These are phyloP conservation scores for Batillaria attramentaria DNA, from an alignment of 1,140 invertebrate genomes.

Conservation along the genomic window DNA sequence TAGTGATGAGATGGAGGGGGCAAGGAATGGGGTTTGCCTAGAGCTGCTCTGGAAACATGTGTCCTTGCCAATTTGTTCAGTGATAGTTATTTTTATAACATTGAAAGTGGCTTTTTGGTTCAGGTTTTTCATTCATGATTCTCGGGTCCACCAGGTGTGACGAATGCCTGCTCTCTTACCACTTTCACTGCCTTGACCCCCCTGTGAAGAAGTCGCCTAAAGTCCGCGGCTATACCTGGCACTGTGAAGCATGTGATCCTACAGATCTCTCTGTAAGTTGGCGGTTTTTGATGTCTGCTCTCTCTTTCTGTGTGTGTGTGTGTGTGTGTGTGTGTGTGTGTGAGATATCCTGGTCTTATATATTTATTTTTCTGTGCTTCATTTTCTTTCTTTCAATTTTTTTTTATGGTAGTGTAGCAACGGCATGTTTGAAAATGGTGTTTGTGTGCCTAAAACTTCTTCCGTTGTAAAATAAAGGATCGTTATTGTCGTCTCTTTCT, in stretches of 20 bases:
- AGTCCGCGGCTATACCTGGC: slow-evolving; percentile 93
- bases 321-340: not conserved
- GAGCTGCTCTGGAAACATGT: too few species aligned
- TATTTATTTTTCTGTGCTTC: not conserved
- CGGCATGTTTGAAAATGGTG: not conserved
- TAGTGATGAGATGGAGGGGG: too few species aligned
- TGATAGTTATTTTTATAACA: too few species aligned
- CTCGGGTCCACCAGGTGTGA: slow-evolving; percentile 83
- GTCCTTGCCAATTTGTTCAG: too few species aligned
- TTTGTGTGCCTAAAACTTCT: not conserved
- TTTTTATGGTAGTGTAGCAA: not conserved
- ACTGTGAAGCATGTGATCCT: slow-evolving; percentile 95
- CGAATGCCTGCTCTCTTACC: slow-evolving; percentile 91
- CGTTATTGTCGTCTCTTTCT: not conserved
- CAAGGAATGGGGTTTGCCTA: too few species aligned
- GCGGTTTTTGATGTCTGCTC: too few species aligned
- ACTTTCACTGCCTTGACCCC: slow-evolving; percentile 92
- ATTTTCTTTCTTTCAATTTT: not conserved
- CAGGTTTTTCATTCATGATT: too few species aligned
- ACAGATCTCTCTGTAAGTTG: slow-evolving; percentile 74
- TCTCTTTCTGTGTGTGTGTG: not conserved
- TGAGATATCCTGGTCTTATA: not conserved
- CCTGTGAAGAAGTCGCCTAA: slow-evolving; percentile 95
- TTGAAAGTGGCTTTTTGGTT: too few species aligned
- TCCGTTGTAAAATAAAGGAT: not conserved